Conservation (phyloP, 2,113 vertebrate genomes). For the Cryptomyrus ogoouensis region DNA sequence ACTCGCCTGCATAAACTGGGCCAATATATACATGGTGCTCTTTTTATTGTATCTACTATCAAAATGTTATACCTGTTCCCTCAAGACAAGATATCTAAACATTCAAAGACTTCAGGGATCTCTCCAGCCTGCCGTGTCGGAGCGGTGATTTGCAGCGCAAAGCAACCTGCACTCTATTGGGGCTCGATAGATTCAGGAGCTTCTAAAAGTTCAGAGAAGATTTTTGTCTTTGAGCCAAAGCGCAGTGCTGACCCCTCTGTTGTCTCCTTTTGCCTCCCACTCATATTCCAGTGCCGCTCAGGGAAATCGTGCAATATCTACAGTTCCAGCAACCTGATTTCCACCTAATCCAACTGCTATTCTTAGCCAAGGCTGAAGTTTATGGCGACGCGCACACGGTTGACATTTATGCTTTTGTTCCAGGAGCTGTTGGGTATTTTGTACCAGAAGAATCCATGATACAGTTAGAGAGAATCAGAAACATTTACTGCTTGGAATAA, state of each 20-base stretch:
- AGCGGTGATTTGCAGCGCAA: neutral
- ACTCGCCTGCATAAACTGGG: neutral
- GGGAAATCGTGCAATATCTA: constrained; percentile 57
- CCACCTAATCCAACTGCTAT: constrained; percentile 11
- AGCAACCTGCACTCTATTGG: neutral
- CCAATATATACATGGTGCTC: neutral
- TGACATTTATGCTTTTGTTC: neutral
- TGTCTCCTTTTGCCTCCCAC: constrained; percentile 9
- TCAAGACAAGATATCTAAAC: neutral
- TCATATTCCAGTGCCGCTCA: constrained; percentile 33
- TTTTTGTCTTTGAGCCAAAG: constrained; percentile 6
- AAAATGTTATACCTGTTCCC: neutral
- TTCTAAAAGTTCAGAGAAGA: neutral
- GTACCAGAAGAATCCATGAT: neutral
- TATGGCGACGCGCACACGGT: constrained; percentile 22
- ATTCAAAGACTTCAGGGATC: neutral
- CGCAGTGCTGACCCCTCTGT: neutral
- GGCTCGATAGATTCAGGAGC: neutral
- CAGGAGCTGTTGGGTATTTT: neutral
- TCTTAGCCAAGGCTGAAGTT: constrained; percentile 14
- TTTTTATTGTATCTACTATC: neutral
- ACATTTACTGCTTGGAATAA: neutral
- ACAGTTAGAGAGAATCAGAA: neutral
- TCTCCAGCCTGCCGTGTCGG: neutral
- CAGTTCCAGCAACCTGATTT: constrained; percentile 52